Percentiles rank a stretch among this genome's conserved stretches.
Conservation (phyloP, 2,797 vertebrate species). For the Chiropotes sagulatus region DNA sequence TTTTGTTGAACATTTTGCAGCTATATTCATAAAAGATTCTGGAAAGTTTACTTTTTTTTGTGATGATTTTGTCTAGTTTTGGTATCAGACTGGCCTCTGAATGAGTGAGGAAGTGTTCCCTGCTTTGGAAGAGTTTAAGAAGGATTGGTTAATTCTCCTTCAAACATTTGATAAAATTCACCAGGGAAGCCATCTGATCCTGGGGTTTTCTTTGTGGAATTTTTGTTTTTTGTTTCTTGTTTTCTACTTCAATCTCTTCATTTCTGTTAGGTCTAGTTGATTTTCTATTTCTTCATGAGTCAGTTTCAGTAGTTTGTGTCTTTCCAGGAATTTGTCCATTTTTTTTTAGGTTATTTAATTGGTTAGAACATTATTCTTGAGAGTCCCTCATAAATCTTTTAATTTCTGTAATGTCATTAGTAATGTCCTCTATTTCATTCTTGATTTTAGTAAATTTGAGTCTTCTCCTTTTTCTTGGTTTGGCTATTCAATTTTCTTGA, state of each 20-base stretch:
- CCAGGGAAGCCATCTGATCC: neutral
- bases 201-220: neutral
- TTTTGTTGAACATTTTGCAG: neutral
- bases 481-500: neutral
- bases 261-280: neutral
- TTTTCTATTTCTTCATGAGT: neutral
- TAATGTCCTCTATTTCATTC: neutral
- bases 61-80: neutral
- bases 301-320: neutral
- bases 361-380: neutral
- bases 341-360: neutral
- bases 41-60: no score
- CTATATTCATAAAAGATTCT: neutral
- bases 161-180: neutral
- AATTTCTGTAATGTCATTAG: neutral
- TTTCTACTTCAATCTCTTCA: neutral
- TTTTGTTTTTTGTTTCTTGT: neutral
- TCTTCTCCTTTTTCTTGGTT: neutral
- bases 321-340: neutral
- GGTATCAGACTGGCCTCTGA: neutral
- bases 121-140: neutral
- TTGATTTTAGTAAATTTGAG: neutral
- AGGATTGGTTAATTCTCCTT: neutral
- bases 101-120: neutral
- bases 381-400: neutral